Conservation (phyloP, 1,140 invertebrate species). For the Metopolophium dirhodum region DNA sequence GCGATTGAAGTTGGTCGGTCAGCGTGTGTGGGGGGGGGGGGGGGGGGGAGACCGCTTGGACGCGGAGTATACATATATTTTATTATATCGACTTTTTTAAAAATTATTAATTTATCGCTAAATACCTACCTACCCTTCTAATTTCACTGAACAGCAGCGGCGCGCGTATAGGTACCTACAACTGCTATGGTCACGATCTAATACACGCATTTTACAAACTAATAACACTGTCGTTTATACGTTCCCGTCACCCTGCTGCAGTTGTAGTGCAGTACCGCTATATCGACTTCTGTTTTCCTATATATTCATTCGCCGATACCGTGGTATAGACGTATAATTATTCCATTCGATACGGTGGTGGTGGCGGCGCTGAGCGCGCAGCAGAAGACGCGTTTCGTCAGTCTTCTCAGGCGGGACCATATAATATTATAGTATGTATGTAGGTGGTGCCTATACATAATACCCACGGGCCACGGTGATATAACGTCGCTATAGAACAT, state of each 20-base stretch:
- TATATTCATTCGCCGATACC: not conserved
- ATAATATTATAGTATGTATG: not conserved
- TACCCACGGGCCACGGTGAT: not conserved
- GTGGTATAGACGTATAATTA: not conserved
- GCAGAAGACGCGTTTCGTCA: not conserved
- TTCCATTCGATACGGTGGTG: not conserved
- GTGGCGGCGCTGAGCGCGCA: too few species aligned
- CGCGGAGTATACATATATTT: too few species aligned
- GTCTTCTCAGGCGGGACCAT: not conserved
- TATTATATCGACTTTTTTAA: not conserved
- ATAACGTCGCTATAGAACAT: not conserved
- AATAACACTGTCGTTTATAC: too few species aligned
- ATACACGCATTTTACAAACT: too few species aligned
- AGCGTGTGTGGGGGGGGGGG: too few species aligned
- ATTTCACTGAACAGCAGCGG: not conserved
- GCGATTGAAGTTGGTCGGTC: too few species aligned
- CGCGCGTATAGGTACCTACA: too few species aligned
- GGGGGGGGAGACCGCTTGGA: too few species aligned
- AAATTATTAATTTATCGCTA: not conserved
- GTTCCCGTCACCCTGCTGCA: too few species aligned
- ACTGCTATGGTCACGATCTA: too few species aligned
- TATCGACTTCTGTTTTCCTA: not conserved
- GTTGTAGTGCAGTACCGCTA: too few species aligned
- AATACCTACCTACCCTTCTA: not conserved
- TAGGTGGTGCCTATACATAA: not conserved